These are phyloP conservation scores for Heterodera carotae DNA, from an alignment of 1,140 invertebrate genomes.

Conservation along the genomic window DNA sequence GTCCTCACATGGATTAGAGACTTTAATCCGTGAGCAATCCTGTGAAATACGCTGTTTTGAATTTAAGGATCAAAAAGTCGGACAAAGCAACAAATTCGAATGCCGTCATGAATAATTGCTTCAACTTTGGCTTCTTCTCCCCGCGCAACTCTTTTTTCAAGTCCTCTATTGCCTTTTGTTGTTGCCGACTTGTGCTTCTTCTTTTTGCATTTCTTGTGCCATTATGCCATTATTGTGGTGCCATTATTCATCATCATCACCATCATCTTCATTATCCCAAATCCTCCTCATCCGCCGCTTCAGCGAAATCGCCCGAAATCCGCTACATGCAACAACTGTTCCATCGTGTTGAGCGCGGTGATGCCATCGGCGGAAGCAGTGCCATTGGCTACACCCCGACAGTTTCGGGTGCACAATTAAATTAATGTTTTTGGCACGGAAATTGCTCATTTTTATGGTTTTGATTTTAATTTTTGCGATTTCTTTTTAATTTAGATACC, in stretches of 20 bases:
- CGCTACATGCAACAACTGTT: not conserved
- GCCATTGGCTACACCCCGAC: constrained; percentile 4
- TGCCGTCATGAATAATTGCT: not conserved
- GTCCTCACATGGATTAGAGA: too few species aligned
- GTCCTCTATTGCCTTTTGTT: not conserved
- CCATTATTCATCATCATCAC: not conserved
- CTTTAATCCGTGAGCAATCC: too few species aligned
- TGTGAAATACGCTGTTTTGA: too few species aligned
- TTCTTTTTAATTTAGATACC: too few species aligned
- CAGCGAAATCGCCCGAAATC: not conserved
- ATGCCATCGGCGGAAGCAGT: not conserved
- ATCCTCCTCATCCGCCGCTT: too few species aligned
- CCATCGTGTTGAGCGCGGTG: not conserved
- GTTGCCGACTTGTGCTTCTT: not conserved
- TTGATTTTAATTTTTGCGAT: too few species aligned
- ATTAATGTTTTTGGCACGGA: too few species aligned
- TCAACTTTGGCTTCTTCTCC: not conserved
- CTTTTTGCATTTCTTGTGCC: not conserved
- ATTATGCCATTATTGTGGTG: not conserved
- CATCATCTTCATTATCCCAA: not conserved
- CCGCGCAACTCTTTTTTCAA: not conserved
- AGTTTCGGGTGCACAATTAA: not conserved
- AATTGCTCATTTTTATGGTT: too few species aligned
- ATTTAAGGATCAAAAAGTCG: too few species aligned
- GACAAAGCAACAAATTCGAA: too few species aligned